These are phyloP conservation scores for Erythrocercus mccallii DNA, from an alignment of 2,113 vertebrate genomes.

Conservation along the genomic window DNA sequence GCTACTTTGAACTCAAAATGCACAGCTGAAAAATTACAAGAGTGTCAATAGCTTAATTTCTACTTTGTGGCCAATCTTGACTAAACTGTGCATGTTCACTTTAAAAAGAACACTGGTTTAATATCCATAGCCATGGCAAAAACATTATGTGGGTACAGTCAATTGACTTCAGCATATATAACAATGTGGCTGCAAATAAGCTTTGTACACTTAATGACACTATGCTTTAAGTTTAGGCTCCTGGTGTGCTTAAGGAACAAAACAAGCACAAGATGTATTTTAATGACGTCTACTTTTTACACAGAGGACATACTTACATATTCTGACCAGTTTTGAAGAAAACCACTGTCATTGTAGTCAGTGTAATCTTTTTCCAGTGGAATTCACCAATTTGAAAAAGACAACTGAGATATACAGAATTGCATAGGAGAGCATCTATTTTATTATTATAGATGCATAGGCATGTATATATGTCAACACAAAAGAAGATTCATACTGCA, in stretches of 20 bases:
- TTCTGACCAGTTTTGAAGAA: background rate
- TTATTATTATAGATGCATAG: conserved; percentile 23
- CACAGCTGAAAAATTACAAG: background rate
- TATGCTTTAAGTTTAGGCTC: conserved; percentile 11
- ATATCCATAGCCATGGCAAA: background rate
- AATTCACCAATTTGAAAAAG: conserved; percentile 25
- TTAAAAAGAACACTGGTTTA: conserved; percentile 2
- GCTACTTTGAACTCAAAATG: background rate
- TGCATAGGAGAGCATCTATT: background rate
- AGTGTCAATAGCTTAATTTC: background rate
- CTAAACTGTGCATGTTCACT: background rate
- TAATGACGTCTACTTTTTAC: conserved; percentile 10
- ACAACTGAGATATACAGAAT: conserved; percentile 24
- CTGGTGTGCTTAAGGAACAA: conserved; percentile 21
- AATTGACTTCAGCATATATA: background rate
- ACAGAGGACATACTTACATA: background rate
- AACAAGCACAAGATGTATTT: background rate
- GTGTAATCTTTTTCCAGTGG: background rate
- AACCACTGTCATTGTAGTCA: background rate
- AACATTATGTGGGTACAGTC: background rate
- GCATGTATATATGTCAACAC: background rate
- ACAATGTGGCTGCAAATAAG: background rate
- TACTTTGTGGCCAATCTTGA: background rate
- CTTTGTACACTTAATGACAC: background rate
- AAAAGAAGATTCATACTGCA: conserved; percentile 14